Evolutionary conservation across 2,888 invertebrate genomes (phyloP), one percentile per base, ranked within the genome.

Genomic region (Drosophila cracens): DNA sequence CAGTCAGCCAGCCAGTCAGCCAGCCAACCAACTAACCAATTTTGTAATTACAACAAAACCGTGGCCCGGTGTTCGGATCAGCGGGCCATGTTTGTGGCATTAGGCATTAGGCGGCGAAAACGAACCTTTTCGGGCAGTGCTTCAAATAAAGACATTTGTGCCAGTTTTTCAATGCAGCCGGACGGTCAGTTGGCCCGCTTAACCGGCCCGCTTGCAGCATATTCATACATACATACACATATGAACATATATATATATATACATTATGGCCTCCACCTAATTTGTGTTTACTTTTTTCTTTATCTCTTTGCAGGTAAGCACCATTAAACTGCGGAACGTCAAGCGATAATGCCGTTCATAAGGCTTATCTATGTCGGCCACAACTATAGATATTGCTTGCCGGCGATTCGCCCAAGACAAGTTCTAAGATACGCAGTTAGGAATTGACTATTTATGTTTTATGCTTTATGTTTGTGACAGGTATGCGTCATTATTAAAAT

Each of bases 91-190:
- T 73, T 82, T 60, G 66, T 57, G 66, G 70, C 59, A 62, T 56
- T 38, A 54, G 40, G 67, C 52, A 69, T 74, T 74, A 63, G 70
- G 52, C 74, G 79, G 68, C 67, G 63, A 64, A 68, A 74, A 40
- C 79, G 63, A 64, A 74, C 81, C 74, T 80, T 79, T 79, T 64
- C 40, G 52, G 77, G 67, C 59, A 57, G 46, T 60, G 74, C 61
- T 67, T 67, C 77, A 71, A 74, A 87, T 79, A 87, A 74, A 89
- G 89, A 74, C 87, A 87, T 87, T 83, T 84, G 87, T 84, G 87
- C 89, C 61, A 86, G 84, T 81, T 84, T 84, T 80, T 70, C 64
- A 60, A 66, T 67, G 69, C 65, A 65, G 49, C 36, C 49, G 53
- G 21, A 38, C 63, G 65, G 65, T 54, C 76, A 57, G 63, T 59